Base-by-base conservation (phyloP, 2,888 invertebrate genomes). In the Eupithecia centaureata region DNA sequence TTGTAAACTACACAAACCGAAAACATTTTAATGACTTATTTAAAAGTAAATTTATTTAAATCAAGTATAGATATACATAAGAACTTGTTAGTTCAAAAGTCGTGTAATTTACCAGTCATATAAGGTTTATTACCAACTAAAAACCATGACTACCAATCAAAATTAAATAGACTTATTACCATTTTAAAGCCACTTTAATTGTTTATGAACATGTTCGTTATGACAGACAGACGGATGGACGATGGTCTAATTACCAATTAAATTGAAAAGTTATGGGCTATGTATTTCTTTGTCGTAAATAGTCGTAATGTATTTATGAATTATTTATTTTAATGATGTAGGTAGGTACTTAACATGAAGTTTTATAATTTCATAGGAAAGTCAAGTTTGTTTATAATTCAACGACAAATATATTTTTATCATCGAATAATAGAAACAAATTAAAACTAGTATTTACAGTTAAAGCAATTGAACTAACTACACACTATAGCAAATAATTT, bases 241-340 rank as follows among this genome's bases (percentile, higher is more conserved):
- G 74, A 76, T 77, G 77, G 76, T 68, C 79, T 81, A 85, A 85
- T 85, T 85, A 85, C 76, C 73, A 70, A 70, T 76, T 76, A 77
- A 82, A 82, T 83, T 79, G 79, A 79, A 57, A 18, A 18, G 57
- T n/a, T 56, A 22, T n/a, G n/a, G n/a, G 15, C 28, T 15, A 15
- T 28, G 2, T 27, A 15, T n/a, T 4, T 30, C 1, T 56, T 1
- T 28, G n/a, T n/a, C n/a, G n/a, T n/a, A n/a, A n/a, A n/a, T 28
- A n/a, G n/a, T 22, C 4, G 4, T 3, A 12, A 22, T 47, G 22
- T 1, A 22, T 42, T 42, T 18, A 42, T 42, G 18, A 42, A 10
- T 52, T n/a, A n/a, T n/a, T 54, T 52, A 4, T 54, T 51, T 15
- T 52, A 15, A 52, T 27, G 13, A 52, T n/a, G n/a, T n/a, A n/a